Base-by-base conservation (phyloP, 1,140 invertebrate species). In the Drosophila guanche region DNA sequence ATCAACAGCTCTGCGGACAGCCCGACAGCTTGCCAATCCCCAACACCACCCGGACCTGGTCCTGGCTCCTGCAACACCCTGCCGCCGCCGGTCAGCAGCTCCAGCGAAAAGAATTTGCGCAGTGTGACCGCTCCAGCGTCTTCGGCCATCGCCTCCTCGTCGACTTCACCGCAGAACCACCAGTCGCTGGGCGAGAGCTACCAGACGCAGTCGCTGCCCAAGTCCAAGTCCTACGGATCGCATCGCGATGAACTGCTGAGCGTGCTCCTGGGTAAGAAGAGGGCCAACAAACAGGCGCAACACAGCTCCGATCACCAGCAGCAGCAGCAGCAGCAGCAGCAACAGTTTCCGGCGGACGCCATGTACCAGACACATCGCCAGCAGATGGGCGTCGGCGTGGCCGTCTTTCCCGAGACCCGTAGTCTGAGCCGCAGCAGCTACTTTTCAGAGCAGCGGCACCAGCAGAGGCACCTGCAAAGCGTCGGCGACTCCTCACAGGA, bases 71-170 rank as follows among this genome's bases (percentile, higher is more conserved):
- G 79, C 43, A 79, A 80, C 37, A 79, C 83, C 2, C 58, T 91
- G 40, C 81, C 85, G 3, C 77, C 79, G 3, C 77, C 85, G 10
- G 47, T 69, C 20, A 89, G 79, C 43, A 90, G 86, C 62, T 74
- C 66, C 37, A 91, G 86, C 46, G 90, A 91, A 46, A 91, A 91
- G 76, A 91, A 90, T 61, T 45, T 90, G 48, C 89, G 89, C 14
- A 85, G 70, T 47, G 69, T 79, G 8, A 52, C 69, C 0, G 56
- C 65, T 4, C 25, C 62, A 23, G 60, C 63, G 1, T 65, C 69
- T 4, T 42, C 53, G 3, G 62, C 56, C 1, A 67, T 76, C 2
- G 74, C 59, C 3, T 79, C 76, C 0, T 89, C 90, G 23, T 81
- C 90, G 3, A 79, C 75, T 7, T 91, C 90, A 3, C 80, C 90